Evolutionary conservation across 1,140 invertebrate genomes (phyloP), one percentile per base, ranked within the genome.

Genomic region (Papilio xuthus): DNA sequence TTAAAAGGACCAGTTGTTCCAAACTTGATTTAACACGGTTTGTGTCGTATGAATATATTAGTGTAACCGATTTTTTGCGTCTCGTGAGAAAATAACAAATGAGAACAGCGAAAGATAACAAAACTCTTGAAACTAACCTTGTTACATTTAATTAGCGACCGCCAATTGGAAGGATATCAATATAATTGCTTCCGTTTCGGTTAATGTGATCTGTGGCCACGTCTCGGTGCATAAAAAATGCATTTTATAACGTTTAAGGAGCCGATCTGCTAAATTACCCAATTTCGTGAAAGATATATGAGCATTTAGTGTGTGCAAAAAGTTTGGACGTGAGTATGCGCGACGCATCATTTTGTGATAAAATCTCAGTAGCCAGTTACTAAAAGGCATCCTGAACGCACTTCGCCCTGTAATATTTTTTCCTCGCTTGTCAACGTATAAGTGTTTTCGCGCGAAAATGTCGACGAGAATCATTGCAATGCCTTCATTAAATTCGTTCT

Each of bases 281-380:
- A 87, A 91, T 91, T 90, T 85, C 79, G 84, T 84, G 85, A 84
- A 86, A 88, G 85, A 85, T 86, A 87, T 87, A 89, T 77, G 84
- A 83, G 85, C 82, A 88, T 88, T 90, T 87, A 88, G 81, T 41
- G 56, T 23, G 75, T 60, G 79, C 82, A 89, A 89, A 91, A 90
- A 89, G 82, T 74, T 67, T 77, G 83, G 74, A 86, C 86, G 85
- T 85, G 87, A 78, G 80, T 78, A 80, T 83, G 84, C 81, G 77
- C 63, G 70, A 42, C 32, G 42, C 44, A 63, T 77, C 76, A 76
- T 81, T 85, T 84, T 84, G 76, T 84, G 84, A 84, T 86, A 85
- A 84, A 83, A 84, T 82, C 82, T 67, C 78, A 82, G 83, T 88
- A 88, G 82, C 77, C 71, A 63, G 69, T 56, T 47, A 76, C 74